phyloP scores from a whole-genome alignment of 2,888 invertebrate species.

The Lapara coniferarum region DNA sequence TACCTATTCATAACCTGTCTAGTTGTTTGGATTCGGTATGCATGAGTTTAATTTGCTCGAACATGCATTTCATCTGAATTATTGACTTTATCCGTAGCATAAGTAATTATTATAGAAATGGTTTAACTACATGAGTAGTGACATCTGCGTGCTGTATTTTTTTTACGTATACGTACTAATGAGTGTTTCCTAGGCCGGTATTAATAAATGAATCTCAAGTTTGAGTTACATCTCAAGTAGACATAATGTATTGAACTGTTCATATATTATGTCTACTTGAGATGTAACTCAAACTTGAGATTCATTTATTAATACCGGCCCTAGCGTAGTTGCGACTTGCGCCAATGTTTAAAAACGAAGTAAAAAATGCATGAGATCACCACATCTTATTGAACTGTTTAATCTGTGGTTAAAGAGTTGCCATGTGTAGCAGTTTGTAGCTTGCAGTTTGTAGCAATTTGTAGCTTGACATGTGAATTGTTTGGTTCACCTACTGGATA shows the following conservation, averaged over 20 bases:
- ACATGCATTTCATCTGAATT: too few relatives aligned
- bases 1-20: background rate
- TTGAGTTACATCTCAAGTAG: too few relatives aligned
- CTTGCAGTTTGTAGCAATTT: too few relatives aligned
- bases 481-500: too few relatives aligned
- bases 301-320: too few relatives aligned
- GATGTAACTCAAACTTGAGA: too few relatives aligned
- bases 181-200: background rate
- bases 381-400: background rate
- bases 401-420: background rate
- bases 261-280: too few relatives aligned
- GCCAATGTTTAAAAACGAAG: background rate
- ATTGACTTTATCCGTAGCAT: too few relatives aligned
- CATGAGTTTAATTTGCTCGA: background rate
- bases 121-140: background rate
- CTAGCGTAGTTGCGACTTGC: background rate
- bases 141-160: background rate
- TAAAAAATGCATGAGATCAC: constrained; percentile 4
- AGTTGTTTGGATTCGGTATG: background rate
- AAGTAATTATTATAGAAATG: background rate
- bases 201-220: too few relatives aligned
- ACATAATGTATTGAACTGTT: too few relatives aligned
- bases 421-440: too few relatives aligned
- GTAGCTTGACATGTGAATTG: too few relatives aligned
- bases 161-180: background rate